These are phyloP conservation scores for Archivesica marissinica DNA, from an alignment of 1,140 invertebrate species.

Conservation along the genomic window DNA sequence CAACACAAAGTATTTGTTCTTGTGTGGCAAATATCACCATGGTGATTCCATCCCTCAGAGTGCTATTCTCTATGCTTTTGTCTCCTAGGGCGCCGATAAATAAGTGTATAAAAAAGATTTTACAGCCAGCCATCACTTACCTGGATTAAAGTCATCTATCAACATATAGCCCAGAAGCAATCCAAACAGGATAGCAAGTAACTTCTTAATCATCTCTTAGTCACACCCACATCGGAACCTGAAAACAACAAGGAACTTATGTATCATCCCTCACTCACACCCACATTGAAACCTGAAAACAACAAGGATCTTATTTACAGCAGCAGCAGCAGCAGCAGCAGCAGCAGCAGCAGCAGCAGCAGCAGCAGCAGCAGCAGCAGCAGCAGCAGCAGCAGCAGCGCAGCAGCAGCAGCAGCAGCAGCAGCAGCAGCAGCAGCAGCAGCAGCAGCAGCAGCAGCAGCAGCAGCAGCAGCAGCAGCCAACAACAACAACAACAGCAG, in stretches of 20 bases:
- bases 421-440: not conserved
- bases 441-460: not conserved
- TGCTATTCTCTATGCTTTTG: too few relatives aligned
- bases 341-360: not conserved
- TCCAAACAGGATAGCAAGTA: conserved; percentile 70
- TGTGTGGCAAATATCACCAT: too few relatives aligned
- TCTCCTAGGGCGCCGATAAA: too few relatives aligned
- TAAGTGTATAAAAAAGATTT: too few relatives aligned
- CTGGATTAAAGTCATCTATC: conserved; percentile 77
- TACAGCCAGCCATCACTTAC: too few relatives aligned
- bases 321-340: not conserved
- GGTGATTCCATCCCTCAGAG: too few relatives aligned
- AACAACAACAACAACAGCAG: too few relatives aligned
- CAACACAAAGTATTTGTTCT: too few relatives aligned
- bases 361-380: not conserved
- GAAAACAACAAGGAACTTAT: conserved; percentile 70
- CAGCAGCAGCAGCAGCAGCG: not conserved
- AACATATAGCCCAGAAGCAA: conserved; percentile 72
- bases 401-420: not conserved
- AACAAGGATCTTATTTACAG: conserved; percentile 73
- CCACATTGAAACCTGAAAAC: conserved; percentile 14
- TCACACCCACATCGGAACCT: not conserved
- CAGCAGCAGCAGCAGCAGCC: too few relatives aligned
- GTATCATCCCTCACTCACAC: conserved; percentile 69
- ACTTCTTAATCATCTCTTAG: conserved; percentile 74